Base-by-base conservation (phyloP, 2,888 invertebrate genomes). In the Operophtera brumata region DNA sequence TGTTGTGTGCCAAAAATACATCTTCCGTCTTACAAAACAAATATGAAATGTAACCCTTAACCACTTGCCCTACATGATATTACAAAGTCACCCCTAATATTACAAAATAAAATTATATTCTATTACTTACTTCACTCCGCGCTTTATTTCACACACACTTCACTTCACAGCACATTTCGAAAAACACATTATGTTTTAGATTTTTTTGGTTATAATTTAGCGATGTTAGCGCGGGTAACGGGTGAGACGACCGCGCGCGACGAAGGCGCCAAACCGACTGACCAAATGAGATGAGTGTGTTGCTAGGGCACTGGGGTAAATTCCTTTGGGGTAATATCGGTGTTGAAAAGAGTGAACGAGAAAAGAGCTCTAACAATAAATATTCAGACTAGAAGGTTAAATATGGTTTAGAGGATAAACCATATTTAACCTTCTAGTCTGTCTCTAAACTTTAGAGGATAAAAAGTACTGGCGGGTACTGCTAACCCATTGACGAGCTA, bases 191-290 rank as follows among this genome's bases (percentile, higher is more conserved):
- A 62, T 70, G 64, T 59, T 65, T 69, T 67, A 61, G 67, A 66
- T 62, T 61, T 62, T 67, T 67, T 73, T 66, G 64, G 60, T 67
- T 64, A 66, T 42, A n/a, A n/a, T n/a, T n/a, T n/a, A 48, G 72
- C 82, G 82, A 78, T 59, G 69, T 64, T 65, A 63, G 35, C 59
- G 52, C 55, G 52, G 40, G 61, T 59, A 9, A 59, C 52, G 51
- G 43, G 57, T 48, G 65, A 67, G 73, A 60, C 82, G 78, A 65
- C 73, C 80, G 78, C 65, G 57, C 77, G 62, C 64, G 52, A 53
- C 73, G 69, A 71, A 75, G 80, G 80, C 86, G 83, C 82, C 79
- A 78, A 80, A 81, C 73, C 74, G 72, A 86, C 87, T 87, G 81
- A 78, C 81, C 78, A 69, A 61, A 71, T 67, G 69, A 70, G 78